A percentile compares a stretch with the other conserved stretches of the same genome.
phyloP scores from a whole-genome alignment of 1,140 invertebrate genomes.

The Aphidius ervi region DNA sequence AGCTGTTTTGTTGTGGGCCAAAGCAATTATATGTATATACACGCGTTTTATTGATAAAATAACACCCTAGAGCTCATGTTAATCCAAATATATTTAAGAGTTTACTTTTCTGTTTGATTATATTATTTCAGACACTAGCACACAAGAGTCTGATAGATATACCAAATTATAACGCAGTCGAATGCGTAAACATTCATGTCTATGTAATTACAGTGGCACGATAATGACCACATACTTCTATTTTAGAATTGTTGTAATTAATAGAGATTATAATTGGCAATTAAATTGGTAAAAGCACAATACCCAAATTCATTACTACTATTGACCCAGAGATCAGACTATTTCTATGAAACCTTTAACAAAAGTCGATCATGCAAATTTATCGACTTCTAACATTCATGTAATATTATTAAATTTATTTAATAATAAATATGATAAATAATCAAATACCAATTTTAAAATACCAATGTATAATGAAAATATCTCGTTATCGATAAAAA shows the following conservation, averaged over 20 bases:
- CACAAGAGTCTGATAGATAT: constrained; percentile 23
- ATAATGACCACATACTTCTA: constrained; percentile 34
- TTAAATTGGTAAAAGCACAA: constrained; percentile 29
- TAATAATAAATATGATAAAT: no score
- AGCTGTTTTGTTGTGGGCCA: constrained; percentile 41
- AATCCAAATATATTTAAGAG: constrained; percentile 32
- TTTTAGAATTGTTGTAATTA: constrained; percentile 49
- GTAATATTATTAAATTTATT: no score
- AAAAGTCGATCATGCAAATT: no score
- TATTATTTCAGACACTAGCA: constrained; percentile 1
- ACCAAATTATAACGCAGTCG: constrained; percentile 46
- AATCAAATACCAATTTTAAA: no score
- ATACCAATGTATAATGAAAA: no score
- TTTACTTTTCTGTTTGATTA: neutral
- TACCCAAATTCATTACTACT: neutral
- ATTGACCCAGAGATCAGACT: no score
- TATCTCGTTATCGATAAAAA: no score
- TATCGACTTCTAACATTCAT: no score
- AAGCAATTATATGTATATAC: constrained; percentile 43
- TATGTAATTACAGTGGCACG: constrained; percentile 4
- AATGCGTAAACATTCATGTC: constrained; percentile 39
- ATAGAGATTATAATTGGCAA: constrained; percentile 51
- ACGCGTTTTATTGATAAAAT: constrained; percentile 39
- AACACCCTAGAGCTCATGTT: constrained; percentile 43
- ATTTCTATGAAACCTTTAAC: no score